Conservation (phyloP, 2,888 invertebrate genomes). For the Aleiodes alternator region DNA sequence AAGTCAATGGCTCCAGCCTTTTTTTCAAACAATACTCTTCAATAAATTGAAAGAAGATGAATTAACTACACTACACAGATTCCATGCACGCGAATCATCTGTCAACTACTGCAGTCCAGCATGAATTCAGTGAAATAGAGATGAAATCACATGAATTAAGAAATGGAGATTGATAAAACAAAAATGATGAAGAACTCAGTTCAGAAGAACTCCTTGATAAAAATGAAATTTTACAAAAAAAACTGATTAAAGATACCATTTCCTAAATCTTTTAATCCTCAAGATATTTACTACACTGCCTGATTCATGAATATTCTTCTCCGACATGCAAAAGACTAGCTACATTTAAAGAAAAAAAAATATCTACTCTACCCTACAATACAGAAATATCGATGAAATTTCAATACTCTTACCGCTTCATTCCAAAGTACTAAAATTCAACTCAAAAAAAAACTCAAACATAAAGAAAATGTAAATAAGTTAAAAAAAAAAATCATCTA, state of each 20-base stretch:
- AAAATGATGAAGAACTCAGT: too few species aligned
- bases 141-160: too few species aligned
- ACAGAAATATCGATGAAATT: neutral
- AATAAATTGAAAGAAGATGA: neutral
- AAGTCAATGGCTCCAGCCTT: neutral
- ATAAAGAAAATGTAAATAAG: conserved; percentile 39
- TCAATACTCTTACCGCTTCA: conserved; percentile 50
- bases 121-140: too few species aligned
- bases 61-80: neutral
- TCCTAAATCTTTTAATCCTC: too few species aligned
- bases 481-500: conserved; percentile 60
- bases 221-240: too few species aligned
- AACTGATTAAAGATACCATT: too few species aligned
- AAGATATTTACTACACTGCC: too few species aligned
- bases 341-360: neutral
- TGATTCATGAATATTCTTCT: too few species aligned
- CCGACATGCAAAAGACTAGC: too few species aligned
- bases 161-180: too few species aligned
- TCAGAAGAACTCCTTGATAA: too few species aligned
- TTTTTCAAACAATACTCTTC: neutral
- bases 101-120: too few species aligned
- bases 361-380: neutral
- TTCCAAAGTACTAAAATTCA: conserved; percentile 63
- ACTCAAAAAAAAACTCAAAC: conserved; percentile 47
- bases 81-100: neutral